Base-by-base conservation (phyloP, 2,797 vertebrate species). In the Macropus fuliginosus region DNA sequence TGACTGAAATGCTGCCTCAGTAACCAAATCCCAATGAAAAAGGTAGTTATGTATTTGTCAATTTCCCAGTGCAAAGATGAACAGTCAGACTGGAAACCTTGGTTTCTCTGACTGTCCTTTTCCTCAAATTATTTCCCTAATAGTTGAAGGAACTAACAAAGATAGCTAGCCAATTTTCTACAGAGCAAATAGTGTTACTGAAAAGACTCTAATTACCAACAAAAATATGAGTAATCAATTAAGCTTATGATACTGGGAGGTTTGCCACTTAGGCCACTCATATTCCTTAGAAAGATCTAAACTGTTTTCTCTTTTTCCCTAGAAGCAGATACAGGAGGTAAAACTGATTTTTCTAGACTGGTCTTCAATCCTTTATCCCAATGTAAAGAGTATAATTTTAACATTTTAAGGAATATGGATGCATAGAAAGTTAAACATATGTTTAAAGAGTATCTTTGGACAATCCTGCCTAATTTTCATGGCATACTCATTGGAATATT, bases 1-100 rank as follows among this genome's bases (percentile, higher is more conserved):
- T 0, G 8, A 27, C n/a, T n/a, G 3, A 21, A 52, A 2, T 14
- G 27, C 40, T 1, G 31, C 52, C 74, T 1, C 46, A 13, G 40
- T 46, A 24, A 81, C 18, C 74, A 81, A 6, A n/a, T 0, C 4
- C 1, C 12, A 11, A 4, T 0, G 2, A 0, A 34, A 28, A 6
- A 52, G 52, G 4, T 27, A 27, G 0, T 9, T 16, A 28, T 18
- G 24, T 28, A 40, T 34, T 10, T 12, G 16, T n/a, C 0, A 1
- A 10, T 46, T 16, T 93, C 55, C 59, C 21, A 13, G 13, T 0
- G 4, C 16, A 31, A 59, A 14, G 2, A 5, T 0, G 24, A 54
- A 31, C 0, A 5, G 0, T 0, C 29, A 62, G 59, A 9, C 28
- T 52, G 1, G 0, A 46, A 81, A 40, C n/a, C 34, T 2, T 56